Base-by-base conservation (phyloP, 2,113 vertebrate species). In the Microtus montanus region DNA sequence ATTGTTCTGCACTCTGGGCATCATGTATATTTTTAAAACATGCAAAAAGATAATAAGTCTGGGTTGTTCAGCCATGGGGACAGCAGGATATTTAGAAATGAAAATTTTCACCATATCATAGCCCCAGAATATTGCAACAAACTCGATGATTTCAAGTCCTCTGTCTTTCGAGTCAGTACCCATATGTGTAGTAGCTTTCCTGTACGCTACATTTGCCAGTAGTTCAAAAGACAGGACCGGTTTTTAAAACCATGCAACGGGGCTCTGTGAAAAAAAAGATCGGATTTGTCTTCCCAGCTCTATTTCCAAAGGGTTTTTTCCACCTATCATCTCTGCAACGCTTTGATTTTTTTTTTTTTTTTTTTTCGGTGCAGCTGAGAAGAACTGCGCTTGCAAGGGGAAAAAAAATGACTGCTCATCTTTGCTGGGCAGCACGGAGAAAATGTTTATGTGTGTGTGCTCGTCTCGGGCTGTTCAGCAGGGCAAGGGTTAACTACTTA, bases 401-500 rank as follows among this genome's bases (percentile, higher is more conserved):
- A 71, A 44, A 95, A 68, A 54, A 54, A 54, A 54, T 30, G 75
- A 38, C 89, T 44, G 68, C n/a, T 84, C 8, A 19, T 94, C 47
- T 93, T 90, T 90, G 87, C 94, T 89, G 0, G 0, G 26, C 52
- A 3, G 7, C 66, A 24, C 0, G 0, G 85, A 92, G 66, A 94
- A 82, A 89, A 90, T 91, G 80, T 95, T 96, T 87, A 20, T 58
- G 1, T n/a, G 47, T 82, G 68, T 88, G 89, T 70, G 94, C 93
- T 93, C 71, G 44, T 68, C 68, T 35, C 20, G 24, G 74, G 58
- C 74, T 47, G 73, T 89, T 87, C 93, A 77, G 93, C 74, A 93
- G 95, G 94, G 94, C 96, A 91, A 97, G 97, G 96, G 96, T 97
- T 97, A 97, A 97, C 94, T 78, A 78, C 97, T 96, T 83, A 92